Evolutionary conservation across 2,113 vertebrate species (phyloP), one percentile per base, ranked within the genome.

Genomic region (Toxotes chatareus): DNA sequence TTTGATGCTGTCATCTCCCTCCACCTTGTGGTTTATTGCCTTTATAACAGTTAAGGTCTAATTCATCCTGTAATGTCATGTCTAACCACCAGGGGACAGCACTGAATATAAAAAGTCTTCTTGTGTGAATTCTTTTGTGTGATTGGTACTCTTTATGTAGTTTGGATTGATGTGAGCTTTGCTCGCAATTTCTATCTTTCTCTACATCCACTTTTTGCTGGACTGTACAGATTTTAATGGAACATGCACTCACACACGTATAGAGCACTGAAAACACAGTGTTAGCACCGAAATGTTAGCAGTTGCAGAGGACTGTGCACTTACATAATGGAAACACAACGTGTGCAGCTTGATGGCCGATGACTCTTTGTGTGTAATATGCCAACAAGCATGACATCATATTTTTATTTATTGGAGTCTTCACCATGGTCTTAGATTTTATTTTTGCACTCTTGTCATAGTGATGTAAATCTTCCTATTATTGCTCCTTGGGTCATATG

Each of bases 81-180:
- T 49, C 3, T 8, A 13, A 51, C 87, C 91, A 82, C 44, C 23
- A 91, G 92, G 36, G 80, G 87, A 46, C 91, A 76, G 56, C 42
- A 23, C 1, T 8, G 9, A 7, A 40, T 19, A 10, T 32, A 0
- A 57, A 36, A 60, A 8, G 14, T 7, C 17, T 7, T 14, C 9
- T 19, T n/a, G 12, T 9, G 46, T 59, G 0, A 11, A 1, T n/a
- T 34, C 6, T 59, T 36, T 36, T 4, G 5, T 53, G 7, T 68
- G 42, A 76, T 78, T 65, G 63, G 10, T 0, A 0, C 10, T 10
- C 36, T 59, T 59, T 64, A 46, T 70, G 23, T 1, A 62, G 31
- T 38, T 11, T 57, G 21, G 32, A 19, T 57, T 47, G 6, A 42
- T 60, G 73, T 60, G 14, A 70, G 3, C 8, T 47, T 55, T 38